A percentile compares a stretch with the other conserved stretches of the same genome.
Evolutionary conservation across 2,888 invertebrate genomes (phyloP).

Genomic region (Koerneria pararmatus): DNA sequence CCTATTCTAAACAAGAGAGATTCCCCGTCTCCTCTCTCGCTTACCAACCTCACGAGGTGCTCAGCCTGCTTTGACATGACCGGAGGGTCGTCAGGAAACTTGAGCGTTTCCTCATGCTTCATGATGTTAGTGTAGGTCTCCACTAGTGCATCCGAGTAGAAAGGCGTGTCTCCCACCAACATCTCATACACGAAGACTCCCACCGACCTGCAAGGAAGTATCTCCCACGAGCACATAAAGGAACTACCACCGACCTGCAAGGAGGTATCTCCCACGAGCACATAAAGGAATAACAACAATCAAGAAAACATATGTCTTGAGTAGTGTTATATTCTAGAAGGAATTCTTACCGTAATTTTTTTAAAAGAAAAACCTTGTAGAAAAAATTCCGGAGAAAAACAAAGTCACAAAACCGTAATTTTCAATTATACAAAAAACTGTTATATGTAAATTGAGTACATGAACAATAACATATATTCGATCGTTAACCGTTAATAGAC

Average conservation of each 20-base stretch:
- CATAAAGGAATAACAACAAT: too few species aligned
- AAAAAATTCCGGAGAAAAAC: too few species aligned
- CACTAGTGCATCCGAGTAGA: slow-evolving; percentile 95
- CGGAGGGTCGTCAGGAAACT: slow-evolving; percentile 87
- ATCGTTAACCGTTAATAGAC: not conserved
- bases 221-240: slow-evolving; percentile 74
- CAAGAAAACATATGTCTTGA: too few species aligned
- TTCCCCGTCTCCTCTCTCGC: not conserved
- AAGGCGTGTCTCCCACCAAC: slow-evolving; percentile 91
- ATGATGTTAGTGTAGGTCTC: slow-evolving; percentile 98
- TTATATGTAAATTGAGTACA: too few species aligned
- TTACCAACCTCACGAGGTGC: too few species aligned
- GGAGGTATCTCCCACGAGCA: slow-evolving; percentile 67
- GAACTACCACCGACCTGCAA: slow-evolving; percentile 59
- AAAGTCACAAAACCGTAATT: too few species aligned
- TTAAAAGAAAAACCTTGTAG: too few species aligned
- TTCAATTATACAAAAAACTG: too few species aligned
- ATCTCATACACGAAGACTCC: slow-evolving; percentile 98
- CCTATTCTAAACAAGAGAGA: not conserved
- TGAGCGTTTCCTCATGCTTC: slow-evolving; percentile 92
- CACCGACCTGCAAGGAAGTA: slow-evolving; percentile 74
- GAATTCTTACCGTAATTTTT: too few species aligned
- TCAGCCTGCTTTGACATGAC: slow-evolving; percentile 66
- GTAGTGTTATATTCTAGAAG: too few species aligned
- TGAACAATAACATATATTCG: not conserved